phyloP scores from a whole-genome alignment of 2,888 invertebrate species.

The Fissipunctia ypsillon region DNA sequence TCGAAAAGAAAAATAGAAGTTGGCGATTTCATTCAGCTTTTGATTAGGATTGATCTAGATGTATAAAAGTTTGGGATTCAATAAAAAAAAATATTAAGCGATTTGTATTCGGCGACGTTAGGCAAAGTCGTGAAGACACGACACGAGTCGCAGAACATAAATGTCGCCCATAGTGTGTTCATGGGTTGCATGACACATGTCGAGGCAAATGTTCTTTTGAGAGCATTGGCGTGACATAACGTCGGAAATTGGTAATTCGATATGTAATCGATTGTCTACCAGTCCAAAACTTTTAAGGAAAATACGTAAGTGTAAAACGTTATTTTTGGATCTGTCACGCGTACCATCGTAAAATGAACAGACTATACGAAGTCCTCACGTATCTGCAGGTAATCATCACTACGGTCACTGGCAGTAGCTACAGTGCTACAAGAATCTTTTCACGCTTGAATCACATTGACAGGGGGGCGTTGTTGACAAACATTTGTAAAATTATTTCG shows the following conservation, averaged over 20 bases:
- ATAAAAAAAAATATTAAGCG: not conserved
- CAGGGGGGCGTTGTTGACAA: not conserved
- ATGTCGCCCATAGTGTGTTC: not conserved
- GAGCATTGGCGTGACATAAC: not conserved
- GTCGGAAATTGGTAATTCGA: not conserved
- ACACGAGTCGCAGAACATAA: not conserved
- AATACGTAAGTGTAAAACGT: not conserved
- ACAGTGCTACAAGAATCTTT: not conserved
- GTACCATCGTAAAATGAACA: not conserved
- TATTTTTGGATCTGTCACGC: not conserved
- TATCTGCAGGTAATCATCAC: not conserved
- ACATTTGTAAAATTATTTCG: not conserved
- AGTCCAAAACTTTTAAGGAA: not conserved
- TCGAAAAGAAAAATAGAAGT: not conserved
- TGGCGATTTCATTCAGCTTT: not conserved
- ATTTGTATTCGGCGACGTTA: slow-evolving; percentile 8
- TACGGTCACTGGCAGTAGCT: not conserved
- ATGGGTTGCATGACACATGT: not conserved
- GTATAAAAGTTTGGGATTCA: not conserved
- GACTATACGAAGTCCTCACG: not conserved
- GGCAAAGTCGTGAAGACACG: slow-evolving; percentile 3
- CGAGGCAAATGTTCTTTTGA: not conserved
- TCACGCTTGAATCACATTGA: not conserved
- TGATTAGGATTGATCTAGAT: not conserved
- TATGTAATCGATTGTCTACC: not conserved